Base-by-base conservation (phyloP, 2,797 vertebrate genomes). In the Gymnothorax reevesii region DNA sequence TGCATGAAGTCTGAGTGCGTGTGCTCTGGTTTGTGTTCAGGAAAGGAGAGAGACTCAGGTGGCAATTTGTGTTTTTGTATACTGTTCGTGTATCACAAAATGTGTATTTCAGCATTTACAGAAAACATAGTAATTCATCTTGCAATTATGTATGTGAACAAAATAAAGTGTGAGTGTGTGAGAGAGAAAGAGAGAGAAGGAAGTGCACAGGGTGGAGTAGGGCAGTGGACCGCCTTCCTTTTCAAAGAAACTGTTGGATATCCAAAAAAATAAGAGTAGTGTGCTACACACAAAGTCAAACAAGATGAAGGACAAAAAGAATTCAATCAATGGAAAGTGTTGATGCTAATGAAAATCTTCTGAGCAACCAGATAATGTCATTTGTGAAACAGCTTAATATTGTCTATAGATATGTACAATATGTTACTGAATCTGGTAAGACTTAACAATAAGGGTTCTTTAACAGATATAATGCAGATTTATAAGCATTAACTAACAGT, bases 351-450 rank as follows among this genome's bases (percentile, higher is more conserved):
- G 33, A 73, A 10, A 73, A 8, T 73, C 25, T 33, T 73, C 69
- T 33, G 27, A 73, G 69, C 69, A 73, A 33, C 27, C 69, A 73
- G 69, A 73, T 73, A 73, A 73, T 42, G 69, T 73, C 69, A 73
- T 73, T 27, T 73, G 25, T 8, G 69, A 25, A 33, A 73, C 9
- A 73, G 13, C 25, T 33, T 33, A 73, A 73, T 69, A n/a, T n/a
- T 12, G n/a, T 73, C 25, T 73, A 27, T 73, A 73, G 25, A 73
- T 73, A 27, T 27, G 33, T 42, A 42, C 33, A 73, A 73, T 73
- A 73, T 73, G 69, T 42, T 17, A 33, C 25, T 73, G 42, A 73
- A 73, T 73, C 10, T 42, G 33, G 33, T 42, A 42, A 42, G 1
- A 42, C 33, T 42, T 42, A 42, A 42, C 33, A 42, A 42, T 42